Conservation (phyloP, 2,113 vertebrate genomes). For the Albula glossodonta region DNA sequence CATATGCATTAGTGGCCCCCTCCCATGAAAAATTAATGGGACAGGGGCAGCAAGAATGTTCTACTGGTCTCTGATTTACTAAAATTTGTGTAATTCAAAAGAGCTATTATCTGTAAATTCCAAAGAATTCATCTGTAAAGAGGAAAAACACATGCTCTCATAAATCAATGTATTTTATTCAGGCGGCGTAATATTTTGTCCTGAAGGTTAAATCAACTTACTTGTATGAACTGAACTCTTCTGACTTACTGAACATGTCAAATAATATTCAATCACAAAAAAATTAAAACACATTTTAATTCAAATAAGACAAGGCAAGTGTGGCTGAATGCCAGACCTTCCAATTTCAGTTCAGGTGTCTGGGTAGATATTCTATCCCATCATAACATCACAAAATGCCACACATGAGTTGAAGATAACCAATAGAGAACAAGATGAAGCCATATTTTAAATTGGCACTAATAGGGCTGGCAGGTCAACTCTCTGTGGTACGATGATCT, state of each 20-base stretch:
- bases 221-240: not conserved
- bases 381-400: not conserved
- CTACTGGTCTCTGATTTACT: not conserved
- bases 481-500: not conserved
- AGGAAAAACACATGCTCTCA: not conserved
- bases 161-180: conserved; percentile 13
- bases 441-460: not conserved
- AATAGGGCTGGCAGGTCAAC: not conserved
- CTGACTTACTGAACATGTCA: not conserved
- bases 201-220: not conserved
- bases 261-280: not conserved
- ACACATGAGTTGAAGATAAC: not conserved
- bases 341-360: not conserved
- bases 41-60: too few species aligned
- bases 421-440: not conserved
- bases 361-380: not conserved
- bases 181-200: conserved; percentile 5
- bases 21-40: too few species aligned
- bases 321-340: not conserved
- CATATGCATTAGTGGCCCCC: too few species aligned
- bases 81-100: not conserved
- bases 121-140: rapidly evolving
- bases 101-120: not conserved
- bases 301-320: conserved; percentile 13
- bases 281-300: not conserved